Percentiles rank a stretch among this genome's conserved stretches.
phyloP scores from a whole-genome alignment of 2,888 invertebrate species.

The Cataglyphis rosenhaueri region DNA sequence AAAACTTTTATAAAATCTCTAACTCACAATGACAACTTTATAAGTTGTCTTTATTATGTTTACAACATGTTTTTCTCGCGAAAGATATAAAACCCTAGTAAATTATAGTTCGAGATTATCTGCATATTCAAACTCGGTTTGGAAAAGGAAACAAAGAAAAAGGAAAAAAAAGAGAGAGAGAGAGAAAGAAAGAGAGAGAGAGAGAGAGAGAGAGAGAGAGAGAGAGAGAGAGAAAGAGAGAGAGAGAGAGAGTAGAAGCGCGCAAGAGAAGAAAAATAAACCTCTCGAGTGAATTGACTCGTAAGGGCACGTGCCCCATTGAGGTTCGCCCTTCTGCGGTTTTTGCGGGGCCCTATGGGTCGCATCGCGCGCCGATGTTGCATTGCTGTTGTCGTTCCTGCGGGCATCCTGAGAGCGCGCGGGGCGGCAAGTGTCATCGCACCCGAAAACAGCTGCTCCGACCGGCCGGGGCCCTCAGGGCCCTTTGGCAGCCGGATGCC shows the following conservation, averaged over 20 bases:
- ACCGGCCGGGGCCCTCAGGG: slow-evolving; percentile 70
- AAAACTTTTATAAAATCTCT: background rate
- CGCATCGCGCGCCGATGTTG: slow-evolving; percentile 23
- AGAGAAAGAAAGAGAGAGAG: background rate
- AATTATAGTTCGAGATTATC: background rate
- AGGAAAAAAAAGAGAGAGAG: background rate
- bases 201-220: background rate
- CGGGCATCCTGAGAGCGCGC: slow-evolving; percentile 52
- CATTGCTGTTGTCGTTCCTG: slow-evolving; percentile 53
- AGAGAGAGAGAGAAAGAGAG: background rate
- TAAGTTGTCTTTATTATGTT: background rate
- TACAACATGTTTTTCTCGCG: background rate
- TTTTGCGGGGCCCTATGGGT: slow-evolving; percentile 62
- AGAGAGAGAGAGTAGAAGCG: background rate
- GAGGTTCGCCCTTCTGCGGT: slow-evolving; percentile 69
- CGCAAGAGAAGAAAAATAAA: slow-evolving; percentile 49
- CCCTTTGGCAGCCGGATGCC: slow-evolving; percentile 77
- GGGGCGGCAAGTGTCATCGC: slow-evolving; percentile 78
- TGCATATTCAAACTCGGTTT: background rate
- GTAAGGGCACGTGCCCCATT: slow-evolving; percentile 76
- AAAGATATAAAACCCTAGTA: background rate
- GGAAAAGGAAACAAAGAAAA: slow-evolving; percentile 6
- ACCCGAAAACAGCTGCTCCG: slow-evolving; percentile 81
- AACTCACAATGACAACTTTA: background rate
- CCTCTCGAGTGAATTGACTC: slow-evolving; percentile 71